These are phyloP conservation scores for Drosophila simulans DNA, from an alignment of 1,140 invertebrate species.

Conservation along the genomic window DNA sequence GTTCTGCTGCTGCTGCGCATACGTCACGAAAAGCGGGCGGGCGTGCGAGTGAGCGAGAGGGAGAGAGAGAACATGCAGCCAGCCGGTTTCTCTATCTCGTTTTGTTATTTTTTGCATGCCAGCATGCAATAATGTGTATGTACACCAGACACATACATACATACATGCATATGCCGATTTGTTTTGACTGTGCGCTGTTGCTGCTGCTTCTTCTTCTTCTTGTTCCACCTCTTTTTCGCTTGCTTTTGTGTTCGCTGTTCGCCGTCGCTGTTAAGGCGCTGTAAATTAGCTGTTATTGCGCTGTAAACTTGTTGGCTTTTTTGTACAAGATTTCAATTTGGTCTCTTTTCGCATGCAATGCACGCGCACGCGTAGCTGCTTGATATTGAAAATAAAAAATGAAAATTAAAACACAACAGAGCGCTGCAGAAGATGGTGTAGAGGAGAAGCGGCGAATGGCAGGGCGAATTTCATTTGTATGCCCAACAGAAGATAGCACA, in stretches of 20 bases:
- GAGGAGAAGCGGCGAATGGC: conserved; percentile 14
- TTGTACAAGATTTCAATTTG: conserved; percentile 7
- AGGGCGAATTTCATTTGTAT: conserved; percentile 64
- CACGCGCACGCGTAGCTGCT: conserved; percentile 75
- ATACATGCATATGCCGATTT: conserved; percentile 15
- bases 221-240: background rate
- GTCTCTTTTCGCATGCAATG: conserved; percentile 45
- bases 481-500: conserved; percentile 56
- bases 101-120: conserved; percentile 46
- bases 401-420: conserved; percentile 13
- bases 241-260: conserved; percentile 12
- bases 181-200: conserved; percentile 27
- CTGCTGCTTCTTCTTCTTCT: background rate
- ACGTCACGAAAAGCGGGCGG: conserved; percentile 54
- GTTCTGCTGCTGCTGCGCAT: conserved; percentile 68
- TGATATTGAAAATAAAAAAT: conserved; percentile 62
- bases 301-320: conserved; percentile 42
- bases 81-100: conserved; percentile 59
- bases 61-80: conserved; percentile 45
- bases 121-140: conserved; percentile 51
- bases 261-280: conserved; percentile 21
- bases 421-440: conserved; percentile 14
- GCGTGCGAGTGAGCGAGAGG: background rate
- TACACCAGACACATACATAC: conserved; percentile 24
- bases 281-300: conserved; percentile 27